Evolutionary conservation across 1,140 invertebrate species (phyloP).

Genomic region (Zaprionus taronus): DNA sequence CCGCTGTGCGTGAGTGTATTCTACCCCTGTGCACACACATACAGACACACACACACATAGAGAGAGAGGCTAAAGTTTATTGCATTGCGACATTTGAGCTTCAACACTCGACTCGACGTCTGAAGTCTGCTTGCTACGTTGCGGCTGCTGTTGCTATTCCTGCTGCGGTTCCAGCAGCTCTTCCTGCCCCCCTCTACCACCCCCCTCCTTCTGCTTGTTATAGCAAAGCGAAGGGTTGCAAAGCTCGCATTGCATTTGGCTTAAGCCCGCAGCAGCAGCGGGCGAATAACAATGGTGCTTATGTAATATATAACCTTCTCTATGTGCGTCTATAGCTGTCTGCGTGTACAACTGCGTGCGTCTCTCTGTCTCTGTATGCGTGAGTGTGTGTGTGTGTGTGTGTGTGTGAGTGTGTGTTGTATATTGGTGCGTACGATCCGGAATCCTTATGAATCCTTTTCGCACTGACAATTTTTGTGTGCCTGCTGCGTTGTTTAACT

Average conservation of each 20-base stretch:
- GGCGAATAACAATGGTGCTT: slow-evolving; percentile 79
- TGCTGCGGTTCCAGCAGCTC: slow-evolving; percentile 42
- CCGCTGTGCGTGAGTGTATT: slow-evolving; percentile 6
- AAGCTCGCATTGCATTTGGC: slow-evolving; percentile 74
- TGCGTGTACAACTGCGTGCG: slow-evolving; percentile 9
- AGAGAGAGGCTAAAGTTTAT: slow-evolving; percentile 65
- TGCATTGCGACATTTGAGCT: slow-evolving; percentile 82
- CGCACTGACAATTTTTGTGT: slow-evolving; percentile 45
- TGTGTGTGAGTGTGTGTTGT: slow-evolving; percentile 25
- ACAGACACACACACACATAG: slow-evolving; percentile 26
- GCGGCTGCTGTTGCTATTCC: slow-evolving; percentile 45
- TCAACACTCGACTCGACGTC: slow-evolving; percentile 80
- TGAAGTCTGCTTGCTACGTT: slow-evolving; percentile 71
- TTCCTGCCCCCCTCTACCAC: not conserved
- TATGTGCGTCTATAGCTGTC: slow-evolving; percentile 40
- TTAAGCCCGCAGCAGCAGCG: slow-evolving; percentile 66
- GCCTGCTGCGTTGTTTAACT: slow-evolving; percentile 66
- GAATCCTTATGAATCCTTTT: slow-evolving; percentile 82
- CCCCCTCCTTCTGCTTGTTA: slow-evolving; percentile 20
- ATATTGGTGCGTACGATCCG: slow-evolving; percentile 59
- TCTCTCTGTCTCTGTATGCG: slow-evolving; percentile 14
- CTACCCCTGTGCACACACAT: slow-evolving; percentile 57
- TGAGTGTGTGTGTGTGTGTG: slow-evolving; percentile 8
- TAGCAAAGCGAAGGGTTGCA: slow-evolving; percentile 65
- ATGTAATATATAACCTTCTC: slow-evolving; percentile 73